These are phyloP conservation scores for Trichoplusia ni DNA, from an alignment of 1,140 invertebrate species.

Conservation along the genomic window DNA sequence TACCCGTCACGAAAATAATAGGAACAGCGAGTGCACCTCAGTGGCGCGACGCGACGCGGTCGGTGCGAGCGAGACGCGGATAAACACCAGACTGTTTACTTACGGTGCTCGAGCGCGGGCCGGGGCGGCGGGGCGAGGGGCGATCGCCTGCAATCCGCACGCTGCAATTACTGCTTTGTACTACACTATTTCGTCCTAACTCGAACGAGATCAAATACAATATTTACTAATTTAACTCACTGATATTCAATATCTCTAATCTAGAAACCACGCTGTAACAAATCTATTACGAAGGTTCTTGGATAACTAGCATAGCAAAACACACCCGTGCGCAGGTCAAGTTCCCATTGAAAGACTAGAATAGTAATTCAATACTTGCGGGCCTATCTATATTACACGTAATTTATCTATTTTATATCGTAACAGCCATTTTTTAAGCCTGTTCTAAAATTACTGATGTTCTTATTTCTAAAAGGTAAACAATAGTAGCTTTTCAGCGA, in stretches of 20 bases:
- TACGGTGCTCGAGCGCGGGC: constrained; percentile 77
- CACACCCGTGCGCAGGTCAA: not conserved
- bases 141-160: constrained; percentile 78
- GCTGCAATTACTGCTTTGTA: constrained; percentile 77
- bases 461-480: too few relatives aligned
- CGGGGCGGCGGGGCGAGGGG: constrained; percentile 62
- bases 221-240: not conserved
- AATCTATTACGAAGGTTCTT: too few relatives aligned
- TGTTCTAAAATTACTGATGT: too few relatives aligned
- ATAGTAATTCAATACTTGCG: too few relatives aligned
- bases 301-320: too few relatives aligned
- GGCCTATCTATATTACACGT: too few relatives aligned
- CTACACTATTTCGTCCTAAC: constrained; percentile 72
- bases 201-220: constrained; percentile 38
- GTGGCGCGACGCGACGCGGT: constrained; percentile 77
- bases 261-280: not conserved
- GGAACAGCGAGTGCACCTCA: constrained; percentile 80
- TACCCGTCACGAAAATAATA: constrained; percentile 82
- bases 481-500: too few relatives aligned
- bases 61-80: constrained; percentile 81
- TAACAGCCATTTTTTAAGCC: too few relatives aligned
- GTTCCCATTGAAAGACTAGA: too few relatives aligned
- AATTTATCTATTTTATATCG: too few relatives aligned
- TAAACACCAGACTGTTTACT: constrained; percentile 82
- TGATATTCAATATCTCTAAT: not conserved